Base-by-base conservation (phyloP, 2,888 invertebrate genomes). In the Drosophila emarginata region DNA sequence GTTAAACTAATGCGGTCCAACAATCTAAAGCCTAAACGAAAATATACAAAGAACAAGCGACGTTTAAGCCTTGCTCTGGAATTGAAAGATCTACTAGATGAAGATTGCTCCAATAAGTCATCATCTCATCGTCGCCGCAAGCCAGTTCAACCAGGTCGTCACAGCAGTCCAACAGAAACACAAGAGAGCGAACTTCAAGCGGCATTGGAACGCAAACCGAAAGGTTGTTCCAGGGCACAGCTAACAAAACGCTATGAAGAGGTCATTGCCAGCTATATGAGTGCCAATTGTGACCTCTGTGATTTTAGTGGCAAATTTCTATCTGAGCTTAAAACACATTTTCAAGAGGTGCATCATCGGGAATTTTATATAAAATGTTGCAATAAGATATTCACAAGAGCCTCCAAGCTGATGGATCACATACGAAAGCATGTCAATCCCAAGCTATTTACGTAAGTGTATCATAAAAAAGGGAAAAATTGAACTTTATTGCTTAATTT, bases 401-500 rank as follows among this genome's bases (percentile, higher is more conserved):
- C 87, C 15, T 78, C 79, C 59, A 80, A 83, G 37, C 80, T 90
- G 0, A 87, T 80, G 69, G 89, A 90, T 28, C 90, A 90, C 72
- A 78, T 90, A 45, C 81, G 89, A 64, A 89, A 86, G 72, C 90
- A 90, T 65, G 79, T 88, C 53, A 85, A 90, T 75, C 90, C 90
- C 21, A 87, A 85, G 54, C 78, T 83, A 54, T 90, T 89, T 36
- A 89, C 88, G 90, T 90, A 71, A 72, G 78, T 76, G 32, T 45
- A 4, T 3, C 21, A 18, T 45, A 11, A 18, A 12, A 11, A 11
- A 4, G 3, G 2, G n/a, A n/a, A 7, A 11, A 2, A 40, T 15
- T 4, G 11, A 39, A 39, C 6, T 14, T 14, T 14, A 26, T 14
- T 14, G 14, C n/a, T 14, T n/a, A 53, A 37, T 18, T 26, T 11